phyloP scores from a whole-genome alignment of 2,888 invertebrate genomes.

The Dorcus parallelipipedus region DNA sequence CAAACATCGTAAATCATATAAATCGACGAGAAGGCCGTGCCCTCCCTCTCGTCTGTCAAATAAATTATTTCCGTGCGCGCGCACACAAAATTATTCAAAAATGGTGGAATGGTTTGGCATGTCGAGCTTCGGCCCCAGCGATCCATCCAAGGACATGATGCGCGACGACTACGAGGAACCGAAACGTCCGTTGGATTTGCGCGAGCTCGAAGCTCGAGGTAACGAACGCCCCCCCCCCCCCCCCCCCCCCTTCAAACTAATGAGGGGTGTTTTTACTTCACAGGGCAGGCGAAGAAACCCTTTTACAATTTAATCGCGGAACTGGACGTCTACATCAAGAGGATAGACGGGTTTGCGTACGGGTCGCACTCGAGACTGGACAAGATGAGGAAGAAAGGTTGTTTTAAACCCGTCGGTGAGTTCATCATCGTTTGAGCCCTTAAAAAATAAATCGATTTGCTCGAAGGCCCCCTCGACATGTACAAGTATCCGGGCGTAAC shows the following conservation, averaged over 20 bases:
- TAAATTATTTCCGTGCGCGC: not conserved
- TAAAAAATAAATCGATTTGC: not conserved
- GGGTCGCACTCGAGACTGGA: slow-evolving; percentile 51
- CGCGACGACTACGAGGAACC: slow-evolving; percentile 52
- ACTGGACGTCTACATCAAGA: slow-evolving; percentile 53
- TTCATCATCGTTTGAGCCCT: not conserved
- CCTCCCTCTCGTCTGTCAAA: no score
- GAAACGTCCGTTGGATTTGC: slow-evolving; percentile 42
- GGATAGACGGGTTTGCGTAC: slow-evolving; percentile 56
- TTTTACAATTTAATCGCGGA: slow-evolving; percentile 30
- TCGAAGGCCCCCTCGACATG: slow-evolving; percentile 51
- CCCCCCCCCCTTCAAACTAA: no score
- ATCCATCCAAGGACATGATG: slow-evolving; percentile 52
- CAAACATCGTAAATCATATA: not conserved
- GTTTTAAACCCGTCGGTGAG: slow-evolving; percentile 51
- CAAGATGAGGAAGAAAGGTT: slow-evolving; percentile 54
- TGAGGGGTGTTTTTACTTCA: not conserved
- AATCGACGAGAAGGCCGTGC: not conserved
- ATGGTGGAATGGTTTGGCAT: slow-evolving; percentile 57
- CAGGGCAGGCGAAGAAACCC: slow-evolving; percentile 8
- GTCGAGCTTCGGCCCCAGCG: slow-evolving; percentile 52
- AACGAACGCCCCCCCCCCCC: not conserved
- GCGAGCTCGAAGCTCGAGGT: slow-evolving; percentile 45
- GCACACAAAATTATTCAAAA: not conserved
- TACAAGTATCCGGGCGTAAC: slow-evolving; percentile 51